Evolutionary conservation across 2,888 invertebrate species (phyloP).

Genomic region (Apomyelois bistriatella): DNA sequence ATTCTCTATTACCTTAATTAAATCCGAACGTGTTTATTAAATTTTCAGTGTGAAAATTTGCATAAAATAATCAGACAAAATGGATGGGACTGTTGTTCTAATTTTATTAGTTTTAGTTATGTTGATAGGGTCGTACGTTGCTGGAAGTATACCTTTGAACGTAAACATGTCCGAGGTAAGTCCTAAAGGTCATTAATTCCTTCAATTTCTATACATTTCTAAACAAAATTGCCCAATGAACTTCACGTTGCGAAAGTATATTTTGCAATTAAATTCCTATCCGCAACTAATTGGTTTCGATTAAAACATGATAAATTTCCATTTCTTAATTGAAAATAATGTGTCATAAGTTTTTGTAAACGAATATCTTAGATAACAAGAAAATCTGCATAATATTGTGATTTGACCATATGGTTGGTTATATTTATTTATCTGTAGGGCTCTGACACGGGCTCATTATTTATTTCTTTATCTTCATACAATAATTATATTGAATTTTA

Average conservation of each 20-base stretch:
- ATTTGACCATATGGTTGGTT: not conserved
- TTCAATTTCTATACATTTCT: conserved; percentile 9
- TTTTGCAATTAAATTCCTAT: not conserved
- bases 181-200: not conserved
- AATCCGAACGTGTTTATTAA: not conserved
- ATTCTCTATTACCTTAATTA: not conserved
- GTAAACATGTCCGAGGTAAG: conserved; percentile 96
- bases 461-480: no score
- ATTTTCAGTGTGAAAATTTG: conserved; percentile 7
- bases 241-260: not conserved
- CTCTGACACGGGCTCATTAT: no score
- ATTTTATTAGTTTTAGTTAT: conserved; percentile 93
- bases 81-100: conserved; percentile 92
- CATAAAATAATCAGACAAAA: conserved; percentile 49
- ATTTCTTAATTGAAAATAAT: not conserved
- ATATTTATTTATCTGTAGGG: no score
- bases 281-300: conserved; percentile 5
- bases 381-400: no score
- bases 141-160: conserved; percentile 96
- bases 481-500: no score
- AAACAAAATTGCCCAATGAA: not conserved
- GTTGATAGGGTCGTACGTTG: conserved; percentile 96
- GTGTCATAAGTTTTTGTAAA: not conserved
- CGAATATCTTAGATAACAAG: no score
- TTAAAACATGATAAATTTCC: not conserved